These are phyloP conservation scores for Odiellus spinosus DNA, from an alignment of 2,888 invertebrate genomes.

Conservation along the genomic window DNA sequence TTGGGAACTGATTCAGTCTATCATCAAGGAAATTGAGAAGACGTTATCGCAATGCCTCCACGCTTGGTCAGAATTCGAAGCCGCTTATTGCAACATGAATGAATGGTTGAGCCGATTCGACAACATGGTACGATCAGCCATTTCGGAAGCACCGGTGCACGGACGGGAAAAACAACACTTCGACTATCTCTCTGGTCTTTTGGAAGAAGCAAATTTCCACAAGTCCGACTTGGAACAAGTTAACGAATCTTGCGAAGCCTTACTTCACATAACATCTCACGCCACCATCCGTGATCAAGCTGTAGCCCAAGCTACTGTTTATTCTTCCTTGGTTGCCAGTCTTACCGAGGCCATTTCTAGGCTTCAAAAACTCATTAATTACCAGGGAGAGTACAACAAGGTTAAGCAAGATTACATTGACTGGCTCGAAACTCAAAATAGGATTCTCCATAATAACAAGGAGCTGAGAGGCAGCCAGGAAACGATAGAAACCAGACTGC, in stretches of 20 bases:
- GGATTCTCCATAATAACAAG: conserved; percentile 62
- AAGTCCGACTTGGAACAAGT: conserved; percentile 13
- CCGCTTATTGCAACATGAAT: conserved; percentile 52
- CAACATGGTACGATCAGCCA: conserved; percentile 8
- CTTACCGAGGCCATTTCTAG: conserved; percentile 46
- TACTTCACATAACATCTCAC: conserved; percentile 13
- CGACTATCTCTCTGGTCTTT: neutral
- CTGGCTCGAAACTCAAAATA: conserved; percentile 67
- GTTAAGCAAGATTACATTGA: conserved; percentile 64
- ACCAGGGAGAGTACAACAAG: conserved; percentile 77
- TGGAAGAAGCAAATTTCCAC: conserved; percentile 8
- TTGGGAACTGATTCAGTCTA: conserved; percentile 61
- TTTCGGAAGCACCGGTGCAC: conserved; percentile 5
- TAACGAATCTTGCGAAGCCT: conserved; percentile 13
- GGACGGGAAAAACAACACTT: conserved; percentile 8
- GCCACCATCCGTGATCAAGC: conserved; percentile 11
- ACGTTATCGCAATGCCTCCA: conserved; percentile 55
- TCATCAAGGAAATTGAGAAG: conserved; percentile 58
- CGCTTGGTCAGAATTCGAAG: conserved; percentile 64
- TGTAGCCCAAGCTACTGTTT: conserved; percentile 9
- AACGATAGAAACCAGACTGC: conserved; percentile 59
- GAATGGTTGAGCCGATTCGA: conserved; percentile 41
- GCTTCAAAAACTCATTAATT: conserved; percentile 75
- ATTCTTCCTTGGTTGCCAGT: conserved; percentile 7
- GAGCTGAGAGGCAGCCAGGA: conserved; percentile 57